A percentile compares a stretch with the other conserved stretches of the same genome.
Evolutionary conservation across 2,888 invertebrate species (phyloP).

Genomic region (Xanthia togata): DNA sequence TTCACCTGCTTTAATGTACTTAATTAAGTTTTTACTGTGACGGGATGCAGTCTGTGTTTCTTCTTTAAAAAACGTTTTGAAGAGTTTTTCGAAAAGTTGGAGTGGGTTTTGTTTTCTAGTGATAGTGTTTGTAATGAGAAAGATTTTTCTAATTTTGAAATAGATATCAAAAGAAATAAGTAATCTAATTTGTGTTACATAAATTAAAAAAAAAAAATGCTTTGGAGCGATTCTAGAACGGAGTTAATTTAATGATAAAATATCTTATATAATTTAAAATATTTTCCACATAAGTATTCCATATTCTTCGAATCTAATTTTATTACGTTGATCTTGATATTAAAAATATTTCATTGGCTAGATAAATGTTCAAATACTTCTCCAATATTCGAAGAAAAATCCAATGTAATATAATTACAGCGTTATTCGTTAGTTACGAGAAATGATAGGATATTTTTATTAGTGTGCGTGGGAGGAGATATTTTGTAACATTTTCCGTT

Average conservation of each 20-base stretch:
- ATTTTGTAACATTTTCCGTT: constrained; percentile 73
- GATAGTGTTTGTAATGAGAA: neutral
- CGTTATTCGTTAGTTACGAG: constrained; percentile 65
- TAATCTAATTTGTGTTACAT: no score
- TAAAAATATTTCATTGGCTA: neutral
- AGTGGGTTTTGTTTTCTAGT: neutral
- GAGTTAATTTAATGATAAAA: neutral
- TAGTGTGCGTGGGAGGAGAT: constrained; percentile 71
- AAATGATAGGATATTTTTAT: constrained; percentile 80
- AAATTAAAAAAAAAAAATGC: no score
- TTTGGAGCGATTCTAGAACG: neutral
- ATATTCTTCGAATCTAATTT: constrained; percentile 1
- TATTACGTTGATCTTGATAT: neutral
- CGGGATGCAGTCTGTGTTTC: constrained; percentile 26
- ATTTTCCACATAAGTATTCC: constrained; percentile 7
- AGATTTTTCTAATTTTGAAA: neutral
- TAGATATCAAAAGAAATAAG: neutral
- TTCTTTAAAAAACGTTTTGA: neutral
- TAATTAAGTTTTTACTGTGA: constrained; percentile 48
- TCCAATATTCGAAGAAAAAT: constrained; percentile 23
- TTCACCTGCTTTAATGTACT: constrained; percentile 31
- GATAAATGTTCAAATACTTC: neutral
- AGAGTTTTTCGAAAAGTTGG: neutral
- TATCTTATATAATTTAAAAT: neutral
- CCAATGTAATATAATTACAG: constrained; percentile 17